Evolutionary conservation across 2,888 invertebrate species (phyloP).

Genomic region (Galerucella pusilla): DNA sequence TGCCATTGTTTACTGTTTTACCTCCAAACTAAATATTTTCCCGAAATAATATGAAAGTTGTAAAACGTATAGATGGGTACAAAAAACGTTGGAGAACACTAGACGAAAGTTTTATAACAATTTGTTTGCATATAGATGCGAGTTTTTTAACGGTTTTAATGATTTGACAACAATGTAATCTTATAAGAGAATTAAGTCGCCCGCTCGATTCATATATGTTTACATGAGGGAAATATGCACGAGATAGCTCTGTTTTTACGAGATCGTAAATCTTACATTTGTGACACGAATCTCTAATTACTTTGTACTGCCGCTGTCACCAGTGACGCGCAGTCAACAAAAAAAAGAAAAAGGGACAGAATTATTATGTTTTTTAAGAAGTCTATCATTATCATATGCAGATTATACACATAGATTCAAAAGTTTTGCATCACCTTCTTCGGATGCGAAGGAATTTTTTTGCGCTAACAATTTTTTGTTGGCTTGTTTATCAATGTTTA

Average conservation of each 20-base stretch:
- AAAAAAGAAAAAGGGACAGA: neutral
- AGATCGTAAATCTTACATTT: constrained; percentile 39
- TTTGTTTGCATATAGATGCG: neutral
- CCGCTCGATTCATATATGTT: constrained; percentile 39
- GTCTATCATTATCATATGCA: too few species aligned
- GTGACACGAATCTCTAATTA: constrained; percentile 39
- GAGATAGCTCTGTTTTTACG: constrained; percentile 35
- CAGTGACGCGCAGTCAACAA: neutral
- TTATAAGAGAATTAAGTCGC: constrained; percentile 23
- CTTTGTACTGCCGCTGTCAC: constrained; percentile 17
- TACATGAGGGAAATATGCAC: constrained; percentile 36
- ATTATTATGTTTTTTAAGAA: neutral
- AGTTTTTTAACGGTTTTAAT: neutral
- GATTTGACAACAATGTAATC: constrained; percentile 22
- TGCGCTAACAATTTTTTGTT: too few species aligned
- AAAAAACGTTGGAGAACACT: too few species aligned
- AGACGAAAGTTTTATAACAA: neutral
- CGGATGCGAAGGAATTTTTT: too few species aligned
- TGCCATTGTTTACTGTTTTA: constrained; percentile 12
- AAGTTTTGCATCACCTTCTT: too few species aligned
- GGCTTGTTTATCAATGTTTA: too few species aligned
- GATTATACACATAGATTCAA: too few species aligned
- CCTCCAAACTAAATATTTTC: neutral
- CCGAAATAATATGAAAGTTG: too few species aligned
- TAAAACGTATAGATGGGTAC: too few species aligned